Conservation (phyloP, 2,888 invertebrate species). For the Ormyrus rosae region DNA sequence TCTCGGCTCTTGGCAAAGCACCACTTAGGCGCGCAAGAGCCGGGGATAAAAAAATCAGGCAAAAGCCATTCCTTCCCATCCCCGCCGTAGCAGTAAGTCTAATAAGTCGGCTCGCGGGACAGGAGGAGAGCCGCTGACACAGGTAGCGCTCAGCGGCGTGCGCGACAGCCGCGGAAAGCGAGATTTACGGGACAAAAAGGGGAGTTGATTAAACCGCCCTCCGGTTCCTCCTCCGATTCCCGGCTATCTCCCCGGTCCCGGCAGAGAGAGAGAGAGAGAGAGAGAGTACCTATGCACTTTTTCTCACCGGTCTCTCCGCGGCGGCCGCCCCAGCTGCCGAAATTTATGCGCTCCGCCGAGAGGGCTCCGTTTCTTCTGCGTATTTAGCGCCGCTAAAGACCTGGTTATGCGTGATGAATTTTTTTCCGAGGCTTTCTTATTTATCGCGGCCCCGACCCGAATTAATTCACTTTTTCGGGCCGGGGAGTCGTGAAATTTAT, state of each 20-base stretch:
- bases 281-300: not conserved
- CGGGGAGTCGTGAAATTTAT: too few species aligned
- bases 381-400: not conserved
- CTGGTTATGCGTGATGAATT: too few species aligned
- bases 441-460: too few species aligned
- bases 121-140: conserved; percentile 37
- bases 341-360: conserved; percentile 22
- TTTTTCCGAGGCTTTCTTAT: too few species aligned
- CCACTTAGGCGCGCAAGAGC: not conserved
- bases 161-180: conserved; percentile 49
- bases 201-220: conserved; percentile 64
- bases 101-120: conserved; percentile 47
- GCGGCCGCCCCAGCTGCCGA: conserved; percentile 3
- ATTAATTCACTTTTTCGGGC: too few species aligned
- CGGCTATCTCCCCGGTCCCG: conserved; percentile 1
- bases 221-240: conserved; percentile 23
- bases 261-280: too few species aligned
- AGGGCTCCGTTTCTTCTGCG: conserved; percentile 10
- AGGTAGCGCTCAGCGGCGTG: conserved; percentile 4
- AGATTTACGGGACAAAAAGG: conserved; percentile 65
- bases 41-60: not conserved
- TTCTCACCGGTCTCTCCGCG: not conserved
- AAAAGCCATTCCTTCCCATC: too few species aligned
- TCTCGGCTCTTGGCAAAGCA: not conserved
- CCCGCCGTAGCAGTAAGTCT: not conserved